A percentile compares a stretch with the other conserved stretches of the same genome.
These are phyloP conservation scores for Leuctra nigra DNA, from an alignment of 2,888 invertebrate genomes.

Conservation along the genomic window DNA sequence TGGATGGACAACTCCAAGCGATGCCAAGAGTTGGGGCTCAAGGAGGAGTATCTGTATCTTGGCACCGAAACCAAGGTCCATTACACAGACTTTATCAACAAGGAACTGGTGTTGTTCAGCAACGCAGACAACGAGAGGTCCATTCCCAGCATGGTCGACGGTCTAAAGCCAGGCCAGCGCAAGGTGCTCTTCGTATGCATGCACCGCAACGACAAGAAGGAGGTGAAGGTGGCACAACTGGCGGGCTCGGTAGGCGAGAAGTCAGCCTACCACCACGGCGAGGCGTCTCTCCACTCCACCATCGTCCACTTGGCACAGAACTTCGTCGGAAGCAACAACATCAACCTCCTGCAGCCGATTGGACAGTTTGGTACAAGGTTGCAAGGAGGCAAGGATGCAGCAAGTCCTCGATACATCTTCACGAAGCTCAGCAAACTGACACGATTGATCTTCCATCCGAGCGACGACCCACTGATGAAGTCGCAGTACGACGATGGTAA, in stretches of 20 bases:
- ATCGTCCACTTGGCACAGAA: slow-evolving; percentile 97
- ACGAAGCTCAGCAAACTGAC: slow-evolving; percentile 77
- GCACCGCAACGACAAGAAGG: slow-evolving; percentile 91
- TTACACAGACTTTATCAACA: slow-evolving; percentile 90
- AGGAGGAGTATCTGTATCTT: slow-evolving; percentile 85
- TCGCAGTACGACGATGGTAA: slow-evolving; percentile 91
- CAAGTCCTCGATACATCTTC: slow-evolving; percentile 97
- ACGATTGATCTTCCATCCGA: slow-evolving; percentile 75
- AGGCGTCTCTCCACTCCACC: slow-evolving; percentile 87
- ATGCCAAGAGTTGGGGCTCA: slow-evolving; percentile 74
- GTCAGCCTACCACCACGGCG: slow-evolving; percentile 98
- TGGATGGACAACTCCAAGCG: slow-evolving; percentile 92
- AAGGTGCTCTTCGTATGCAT: slow-evolving; percentile 93
- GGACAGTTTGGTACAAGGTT: slow-evolving; percentile 94
- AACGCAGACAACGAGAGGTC: slow-evolving; percentile 92
- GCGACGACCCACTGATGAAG: slow-evolving; percentile 82
- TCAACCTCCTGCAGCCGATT: slow-evolving; percentile 88
- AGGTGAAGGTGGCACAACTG: slow-evolving; percentile 95
- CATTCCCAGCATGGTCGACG: slow-evolving; percentile 75
- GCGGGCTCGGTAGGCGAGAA: slow-evolving; percentile 97
- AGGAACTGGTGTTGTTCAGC: slow-evolving; percentile 91
- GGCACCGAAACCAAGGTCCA: slow-evolving; percentile 77
- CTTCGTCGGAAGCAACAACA: slow-evolving; percentile 96
- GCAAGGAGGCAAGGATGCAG: slow-evolving; percentile 92
- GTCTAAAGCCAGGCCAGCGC: slow-evolving; percentile 96